These are phyloP conservation scores for Hippopotamyrus pictus DNA, from an alignment of 2,797 vertebrate genomes.

Conservation along the genomic window DNA sequence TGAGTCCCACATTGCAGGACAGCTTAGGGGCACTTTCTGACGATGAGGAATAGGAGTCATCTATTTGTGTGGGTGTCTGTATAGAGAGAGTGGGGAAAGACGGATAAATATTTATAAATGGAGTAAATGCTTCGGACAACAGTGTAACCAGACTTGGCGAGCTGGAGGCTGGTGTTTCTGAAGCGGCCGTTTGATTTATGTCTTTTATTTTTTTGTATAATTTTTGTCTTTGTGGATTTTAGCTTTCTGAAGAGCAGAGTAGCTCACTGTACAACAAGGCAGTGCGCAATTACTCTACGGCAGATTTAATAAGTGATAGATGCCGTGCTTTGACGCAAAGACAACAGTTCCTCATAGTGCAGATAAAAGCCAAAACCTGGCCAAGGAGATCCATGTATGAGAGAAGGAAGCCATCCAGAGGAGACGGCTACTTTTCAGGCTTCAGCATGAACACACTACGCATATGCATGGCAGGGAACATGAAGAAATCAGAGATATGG, in stretches of 20 bases:
- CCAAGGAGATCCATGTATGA: not conserved
- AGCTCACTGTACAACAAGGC: not conserved
- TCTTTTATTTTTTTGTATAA: not conserved
- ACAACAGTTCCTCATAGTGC: not conserved
- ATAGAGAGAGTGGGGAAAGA: constrained; percentile 3
- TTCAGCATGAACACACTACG: not conserved
- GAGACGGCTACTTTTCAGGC: not conserved
- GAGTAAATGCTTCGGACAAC: not conserved
- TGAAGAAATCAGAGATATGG: not conserved
- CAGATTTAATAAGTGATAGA: not conserved
- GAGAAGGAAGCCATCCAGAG: not conserved
- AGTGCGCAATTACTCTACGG: not conserved
- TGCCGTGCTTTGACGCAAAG: not conserved
- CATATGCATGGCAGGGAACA: not conserved
- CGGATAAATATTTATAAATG: constrained; percentile 16
- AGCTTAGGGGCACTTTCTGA: not conserved
- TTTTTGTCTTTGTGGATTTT: not conserved
- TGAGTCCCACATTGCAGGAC: not conserved
- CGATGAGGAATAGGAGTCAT: not conserved
- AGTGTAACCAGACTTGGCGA: not conserved
- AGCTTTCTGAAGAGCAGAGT: not conserved
- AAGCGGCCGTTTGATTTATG: not conserved
- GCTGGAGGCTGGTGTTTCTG: not conserved
- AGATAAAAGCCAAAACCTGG: not conserved
- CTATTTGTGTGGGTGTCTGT: constrained; percentile 8